These are phyloP conservation scores for Nycticorax nycticorax DNA, from an alignment of 2,113 vertebrate genomes.

Conservation along the genomic window DNA sequence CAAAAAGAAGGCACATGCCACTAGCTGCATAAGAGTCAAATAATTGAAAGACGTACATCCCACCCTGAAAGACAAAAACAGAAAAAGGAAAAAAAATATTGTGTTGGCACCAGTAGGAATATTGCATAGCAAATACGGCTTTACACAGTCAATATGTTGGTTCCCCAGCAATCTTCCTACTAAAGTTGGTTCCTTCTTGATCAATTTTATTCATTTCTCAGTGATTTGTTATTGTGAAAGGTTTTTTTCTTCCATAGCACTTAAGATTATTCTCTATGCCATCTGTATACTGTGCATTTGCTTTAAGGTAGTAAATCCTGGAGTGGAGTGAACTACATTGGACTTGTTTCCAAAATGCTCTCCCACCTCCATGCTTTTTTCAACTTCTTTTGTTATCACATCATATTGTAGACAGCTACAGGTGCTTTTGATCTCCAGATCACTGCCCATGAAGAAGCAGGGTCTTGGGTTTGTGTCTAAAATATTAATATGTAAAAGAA, in stretches of 20 bases:
- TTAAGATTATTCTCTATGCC: neutral
- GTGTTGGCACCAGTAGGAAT: neutral
- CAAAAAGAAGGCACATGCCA: conserved; percentile 97
- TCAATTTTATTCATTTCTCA: neutral
- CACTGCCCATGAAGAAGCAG: neutral
- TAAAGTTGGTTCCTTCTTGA: neutral
- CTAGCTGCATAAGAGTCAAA: conserved; percentile 97
- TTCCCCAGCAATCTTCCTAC: neutral
- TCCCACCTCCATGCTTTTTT: neutral
- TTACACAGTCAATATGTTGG: neutral
- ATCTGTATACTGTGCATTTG: neutral
- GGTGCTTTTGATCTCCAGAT: neutral
- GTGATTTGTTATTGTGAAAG: neutral
- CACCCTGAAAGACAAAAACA: conserved; percentile 80
- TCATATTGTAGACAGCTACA: neutral
- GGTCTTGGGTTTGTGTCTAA: neutral
- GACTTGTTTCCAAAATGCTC: neutral
- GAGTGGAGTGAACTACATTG: neutral
- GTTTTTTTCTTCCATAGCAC: neutral
- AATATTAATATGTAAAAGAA: neutral
- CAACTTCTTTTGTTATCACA: neutral
- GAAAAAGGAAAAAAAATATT: neutral
- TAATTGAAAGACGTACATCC: conserved; percentile 98
- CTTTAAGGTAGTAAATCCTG: neutral
- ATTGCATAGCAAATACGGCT: neutral